Evolutionary conservation across 2,113 vertebrate species (phyloP).

Genomic region (Dipodomys spectabilis): DNA sequence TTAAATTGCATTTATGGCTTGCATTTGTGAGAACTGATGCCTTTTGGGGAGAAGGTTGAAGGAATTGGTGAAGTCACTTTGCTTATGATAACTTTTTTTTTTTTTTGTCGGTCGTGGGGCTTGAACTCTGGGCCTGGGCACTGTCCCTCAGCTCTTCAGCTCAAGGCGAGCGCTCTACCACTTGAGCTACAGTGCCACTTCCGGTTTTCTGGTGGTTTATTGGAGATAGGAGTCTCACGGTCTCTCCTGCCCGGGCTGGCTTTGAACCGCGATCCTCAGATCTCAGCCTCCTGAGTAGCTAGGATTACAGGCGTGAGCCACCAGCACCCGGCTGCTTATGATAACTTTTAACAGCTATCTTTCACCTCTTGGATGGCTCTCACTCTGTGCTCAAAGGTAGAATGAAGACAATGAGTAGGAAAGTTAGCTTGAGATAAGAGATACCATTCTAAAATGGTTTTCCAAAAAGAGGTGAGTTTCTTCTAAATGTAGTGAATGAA

Average conservation of each 20-base stretch:
- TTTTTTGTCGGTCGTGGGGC: too few relatives aligned
- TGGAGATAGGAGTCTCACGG: too few relatives aligned
- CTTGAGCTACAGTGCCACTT: too few relatives aligned
- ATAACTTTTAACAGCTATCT: not conserved
- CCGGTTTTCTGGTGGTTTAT: too few relatives aligned
- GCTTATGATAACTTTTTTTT: not conserved
- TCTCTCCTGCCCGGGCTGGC: too few relatives aligned
- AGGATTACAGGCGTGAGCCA: too few relatives aligned
- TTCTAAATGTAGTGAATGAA: not conserved
- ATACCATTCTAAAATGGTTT: not conserved
- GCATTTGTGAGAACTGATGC: not conserved
- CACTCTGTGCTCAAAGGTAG: not conserved
- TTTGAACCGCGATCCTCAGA: too few relatives aligned
- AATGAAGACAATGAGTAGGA: not conserved
- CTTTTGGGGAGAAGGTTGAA: not conserved
- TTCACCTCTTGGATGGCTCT: not conserved
- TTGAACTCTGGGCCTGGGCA: too few relatives aligned
- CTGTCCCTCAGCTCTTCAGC: too few relatives aligned
- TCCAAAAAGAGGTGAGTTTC: not conserved
- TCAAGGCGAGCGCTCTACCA: too few relatives aligned
- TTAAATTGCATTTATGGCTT: not conserved
- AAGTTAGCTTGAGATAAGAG: not conserved
- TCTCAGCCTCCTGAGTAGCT: too few relatives aligned
- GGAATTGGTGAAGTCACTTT: not conserved
- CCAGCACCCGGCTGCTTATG: not conserved